Evolutionary conservation across 2,888 invertebrate species (phyloP).

Genomic region (Ornithoptera alexandrae): DNA sequence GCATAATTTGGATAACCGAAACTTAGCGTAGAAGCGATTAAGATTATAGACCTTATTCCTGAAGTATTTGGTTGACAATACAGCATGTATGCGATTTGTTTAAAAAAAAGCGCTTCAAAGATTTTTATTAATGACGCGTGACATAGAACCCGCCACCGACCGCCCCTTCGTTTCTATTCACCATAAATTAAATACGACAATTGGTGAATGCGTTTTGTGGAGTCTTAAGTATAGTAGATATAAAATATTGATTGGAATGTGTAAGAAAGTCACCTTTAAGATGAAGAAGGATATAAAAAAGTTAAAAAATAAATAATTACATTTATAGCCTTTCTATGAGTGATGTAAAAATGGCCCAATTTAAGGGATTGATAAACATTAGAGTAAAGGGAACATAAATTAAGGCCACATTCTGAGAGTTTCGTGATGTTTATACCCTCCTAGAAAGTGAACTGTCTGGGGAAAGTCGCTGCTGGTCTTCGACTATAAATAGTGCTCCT

Average conservation of each 20-base stretch:
- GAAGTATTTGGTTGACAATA: constrained; percentile 26
- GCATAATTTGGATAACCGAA: constrained; percentile 17
- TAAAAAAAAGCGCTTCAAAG: constrained; percentile 34
- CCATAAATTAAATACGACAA: constrained; percentile 52
- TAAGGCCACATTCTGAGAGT: not conserved
- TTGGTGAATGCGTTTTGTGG: constrained; percentile 1
- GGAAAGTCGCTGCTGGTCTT: not conserved
- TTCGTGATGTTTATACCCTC: not conserved
- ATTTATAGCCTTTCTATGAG: not conserved
- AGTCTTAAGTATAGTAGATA: constrained; percentile 22
- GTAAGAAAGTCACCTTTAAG: not conserved
- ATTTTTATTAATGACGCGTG: constrained; percentile 60
- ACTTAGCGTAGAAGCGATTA: not conserved
- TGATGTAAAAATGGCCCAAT: not conserved
- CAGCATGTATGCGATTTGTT: constrained; percentile 3
- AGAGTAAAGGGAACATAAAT: not conserved
- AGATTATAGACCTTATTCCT: constrained; percentile 23
- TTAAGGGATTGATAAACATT: not conserved
- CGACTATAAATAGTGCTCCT: not conserved
- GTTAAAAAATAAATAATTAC: not conserved
- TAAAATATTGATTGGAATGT: constrained; percentile 22
- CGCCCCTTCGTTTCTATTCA: constrained; percentile 47
- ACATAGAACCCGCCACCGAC: constrained; percentile 62
- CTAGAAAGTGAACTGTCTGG: not conserved
- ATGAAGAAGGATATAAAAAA: constrained; percentile 41